Evolutionary conservation across 2,113 vertebrate species (phyloP), one percentile per base, ranked within the genome.

Genomic region (Panurus biarmicus): DNA sequence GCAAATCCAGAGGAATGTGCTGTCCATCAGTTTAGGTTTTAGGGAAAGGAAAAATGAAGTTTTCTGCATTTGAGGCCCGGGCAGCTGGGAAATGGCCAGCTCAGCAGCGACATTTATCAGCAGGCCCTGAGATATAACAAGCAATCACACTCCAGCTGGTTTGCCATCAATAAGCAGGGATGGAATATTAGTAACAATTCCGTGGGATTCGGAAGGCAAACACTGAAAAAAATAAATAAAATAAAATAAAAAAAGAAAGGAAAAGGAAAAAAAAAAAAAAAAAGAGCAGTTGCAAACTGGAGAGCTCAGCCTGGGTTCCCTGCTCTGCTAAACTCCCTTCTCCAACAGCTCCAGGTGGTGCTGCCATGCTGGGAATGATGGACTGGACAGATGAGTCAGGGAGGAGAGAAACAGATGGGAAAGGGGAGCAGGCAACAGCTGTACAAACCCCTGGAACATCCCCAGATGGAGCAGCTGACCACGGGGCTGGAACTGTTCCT

Each of bases 111-210:
- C 47, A 67, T 77, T 90, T 65, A 78, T 94, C 90, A 66, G 45
- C 14, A 67, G 64, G 35, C 71, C 66, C 79, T 84, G 91, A 90
- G 87, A 80, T 84, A 66, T 58, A 96, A 72, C 54, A 69, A 80
- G 88, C 86, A 92, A 91, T 95, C 94, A 42, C 77, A 91, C 83
- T 87, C 83, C 87, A 94, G 88, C 93, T 90, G 81, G 36, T 87
- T 95, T 66, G 51, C 84, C 61, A 77, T 72, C 90, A 84, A 77
- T 91, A 88, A 72, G 65, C 53, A 40, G 65, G 54, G 87, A 56
- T 81, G 75, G 85, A 75, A 78, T 90, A 94, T 87, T 71, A 82
- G 81, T 81, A 83, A 87, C 60, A 51, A 76, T 77, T 89, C 54
- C 45, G 75, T 47, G 74, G 61, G 38, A 71, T 94, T 90, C 15